Evolutionary conservation across 2,888 invertebrate genomes (phyloP), one percentile per base, ranked within the genome.

Genomic region (Pyrrhosoma nymphula): DNA sequence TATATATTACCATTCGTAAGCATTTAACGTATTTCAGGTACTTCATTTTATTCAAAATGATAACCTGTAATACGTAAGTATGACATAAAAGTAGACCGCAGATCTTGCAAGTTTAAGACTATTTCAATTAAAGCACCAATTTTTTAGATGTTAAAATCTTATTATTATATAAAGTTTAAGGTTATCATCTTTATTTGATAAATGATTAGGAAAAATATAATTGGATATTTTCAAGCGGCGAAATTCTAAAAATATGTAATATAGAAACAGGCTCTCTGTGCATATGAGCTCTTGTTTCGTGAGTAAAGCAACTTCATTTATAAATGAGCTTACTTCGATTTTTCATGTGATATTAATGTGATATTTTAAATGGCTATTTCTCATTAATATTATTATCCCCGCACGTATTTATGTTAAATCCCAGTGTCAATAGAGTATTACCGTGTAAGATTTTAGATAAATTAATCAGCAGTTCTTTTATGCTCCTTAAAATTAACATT

Each of bases 171-270:
- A 82, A 82, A 18, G 35, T 82, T 82, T 82, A 82, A 82, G 82
- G 26, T 82, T 35, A 35, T 82, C 30, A 82, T 82, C 14, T 82
- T 82, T 82, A 82, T 82, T 82, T 82, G 26, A 82, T 82, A 82
- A 82, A 16, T 82, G 82, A 82, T 82, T 82, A 82, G 82, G 82
- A 82, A 82, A 82, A 82, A 82, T 82, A 82, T 82, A 82, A 82
- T 82, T 82, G 82, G 82, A 82, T 82, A 82, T 82, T 82, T 82
- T 82, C 82, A 82, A 82, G 82, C 82, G 82, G 82, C 82, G 82
- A 82, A 82, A 82, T 82, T 82, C 82, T 82, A 82, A 82, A 82
- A 82, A 82, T 35, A 82, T 82, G 82, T 82, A 82, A 82, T 82
- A 82, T 82, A 82, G 82, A 82, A 82, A 82, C 82, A 82, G 82